Evolutionary conservation across 2,113 vertebrate species (phyloP), one percentile per base, ranked within the genome.

Genomic region (Cavia aperea): DNA sequence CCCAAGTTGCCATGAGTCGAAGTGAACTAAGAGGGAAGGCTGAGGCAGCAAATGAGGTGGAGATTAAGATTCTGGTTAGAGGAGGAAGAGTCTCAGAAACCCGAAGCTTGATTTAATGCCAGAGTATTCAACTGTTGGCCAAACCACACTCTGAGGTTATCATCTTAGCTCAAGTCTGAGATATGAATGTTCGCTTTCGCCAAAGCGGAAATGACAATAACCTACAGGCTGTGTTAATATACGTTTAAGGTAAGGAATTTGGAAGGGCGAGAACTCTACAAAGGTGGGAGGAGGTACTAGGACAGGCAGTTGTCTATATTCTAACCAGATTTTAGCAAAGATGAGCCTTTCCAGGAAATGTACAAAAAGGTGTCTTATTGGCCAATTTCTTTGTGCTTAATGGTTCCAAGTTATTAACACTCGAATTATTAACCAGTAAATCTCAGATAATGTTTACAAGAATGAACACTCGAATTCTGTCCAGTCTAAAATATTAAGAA

Each of bases 21-120:
- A 24, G 62, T 90, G 86, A 96, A 78, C 54, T 86, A 49, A 82
- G 62, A 2, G 5, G 63, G 85, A 93, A 94, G 49, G 60, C 78
- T 94, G 88, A 94, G 90, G 86, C 60, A 94, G 78, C 49, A 31
- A 94, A 90, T 39, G 72, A 8, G 6, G 9, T 70, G 2, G 56
- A 93, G 92, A 93, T 88, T 86, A 78, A 94, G 93, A 92, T 86
- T 89, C 78, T 86, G 73, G 95, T 94, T 91, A 72, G 85, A 96
- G 63, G n/a, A 88, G 56, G 85, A 93, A 90, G 72, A 49, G 8
- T 94, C 88, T 82, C 54, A 83, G 16, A 81, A 75, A 90, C 87
- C 51, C 15, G 89, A 93, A 95, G 84, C 70, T 94, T 88, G 43
- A 73, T 92, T 86, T 92, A 94, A 93, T 92, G 43, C 51, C 19